Evolutionary conservation across 2,888 invertebrate species (phyloP).

Genomic region (Mesodorylaimus sp.): DNA sequence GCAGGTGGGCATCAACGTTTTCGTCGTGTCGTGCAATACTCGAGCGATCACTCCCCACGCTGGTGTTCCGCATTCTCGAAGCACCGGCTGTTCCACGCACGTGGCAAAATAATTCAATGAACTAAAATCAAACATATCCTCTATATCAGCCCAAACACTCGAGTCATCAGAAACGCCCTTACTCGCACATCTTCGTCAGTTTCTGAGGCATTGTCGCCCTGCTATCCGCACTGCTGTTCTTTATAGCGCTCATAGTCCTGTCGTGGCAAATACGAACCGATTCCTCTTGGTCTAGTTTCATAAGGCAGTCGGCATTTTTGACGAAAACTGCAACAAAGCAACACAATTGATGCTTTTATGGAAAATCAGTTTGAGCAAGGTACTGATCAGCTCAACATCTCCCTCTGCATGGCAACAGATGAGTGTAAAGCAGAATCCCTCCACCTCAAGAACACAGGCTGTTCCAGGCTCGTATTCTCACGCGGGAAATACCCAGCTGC

Average conservation of each 20-base stretch:
- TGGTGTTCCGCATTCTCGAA: constrained; percentile 18
- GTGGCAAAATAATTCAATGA: constrained; percentile 26
- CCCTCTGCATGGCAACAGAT: background rate
- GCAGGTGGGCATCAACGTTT: constrained; percentile 27
- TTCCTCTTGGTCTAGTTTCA: constrained; percentile 25
- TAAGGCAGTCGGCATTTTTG: constrained; percentile 26
- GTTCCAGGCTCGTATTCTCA: too few species aligned
- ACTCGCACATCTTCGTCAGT: constrained; percentile 25
- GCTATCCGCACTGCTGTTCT: constrained; percentile 20
- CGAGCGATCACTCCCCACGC: constrained; percentile 24
- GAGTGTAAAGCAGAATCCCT: background rate
- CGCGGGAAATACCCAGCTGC: too few species aligned
- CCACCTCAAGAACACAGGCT: too few species aligned
- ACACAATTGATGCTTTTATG: too few species aligned
- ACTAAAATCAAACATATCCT: constrained; percentile 15
- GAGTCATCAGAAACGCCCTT: constrained; percentile 3
- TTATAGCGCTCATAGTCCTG: constrained; percentile 22
- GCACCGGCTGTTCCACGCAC: constrained; percentile 22
- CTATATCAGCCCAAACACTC: background rate
- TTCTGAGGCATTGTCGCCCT: constrained; percentile 20
- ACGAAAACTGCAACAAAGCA: constrained; percentile 23
- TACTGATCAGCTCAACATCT: too few species aligned
- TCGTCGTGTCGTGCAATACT: constrained; percentile 27
- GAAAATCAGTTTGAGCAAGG: too few species aligned
- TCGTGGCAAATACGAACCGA: constrained; percentile 25